Conservation (phyloP, 1,140 invertebrate species). For the Lepidurus couesii region DNA sequence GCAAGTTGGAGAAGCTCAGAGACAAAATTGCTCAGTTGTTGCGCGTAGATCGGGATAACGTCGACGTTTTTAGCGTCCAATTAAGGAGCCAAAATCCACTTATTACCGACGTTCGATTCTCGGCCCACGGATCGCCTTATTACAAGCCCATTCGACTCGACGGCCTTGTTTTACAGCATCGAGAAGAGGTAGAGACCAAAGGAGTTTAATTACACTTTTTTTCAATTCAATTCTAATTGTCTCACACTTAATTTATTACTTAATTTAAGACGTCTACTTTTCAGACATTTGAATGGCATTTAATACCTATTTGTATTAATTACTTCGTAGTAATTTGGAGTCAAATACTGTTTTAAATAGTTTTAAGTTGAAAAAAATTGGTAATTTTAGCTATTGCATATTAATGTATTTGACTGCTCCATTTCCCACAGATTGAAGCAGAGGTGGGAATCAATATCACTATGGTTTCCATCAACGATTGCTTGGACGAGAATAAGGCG, state of each 20-base stretch:
- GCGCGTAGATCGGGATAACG: conserved; percentile 76
- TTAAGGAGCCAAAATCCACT: conserved; percentile 75
- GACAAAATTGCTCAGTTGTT: conserved; percentile 79
- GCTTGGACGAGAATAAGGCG: conserved; percentile 87
- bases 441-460: conserved; percentile 91
- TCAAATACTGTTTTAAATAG: too few species aligned
- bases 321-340: neutral
- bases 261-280: too few species aligned
- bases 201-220: neutral
- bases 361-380: too few species aligned
- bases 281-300: too few species aligned
- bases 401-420: conserved; percentile 19
- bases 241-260: too few species aligned
- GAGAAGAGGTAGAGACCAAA: conserved; percentile 61
- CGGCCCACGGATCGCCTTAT: conserved; percentile 91
- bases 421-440: conserved; percentile 63
- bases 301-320: too few species aligned
- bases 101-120: conserved; percentile 85
- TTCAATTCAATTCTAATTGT: neutral
- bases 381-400: neutral
- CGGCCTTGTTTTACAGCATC: conserved; percentile 86
- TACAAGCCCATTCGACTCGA: conserved; percentile 90
- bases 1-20: conserved; percentile 79
- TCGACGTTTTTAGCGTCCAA: conserved; percentile 93
- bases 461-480: conserved; percentile 97